Base-by-base conservation (phyloP, 2,113 vertebrate genomes). In the Dasyurus viverrinus region DNA sequence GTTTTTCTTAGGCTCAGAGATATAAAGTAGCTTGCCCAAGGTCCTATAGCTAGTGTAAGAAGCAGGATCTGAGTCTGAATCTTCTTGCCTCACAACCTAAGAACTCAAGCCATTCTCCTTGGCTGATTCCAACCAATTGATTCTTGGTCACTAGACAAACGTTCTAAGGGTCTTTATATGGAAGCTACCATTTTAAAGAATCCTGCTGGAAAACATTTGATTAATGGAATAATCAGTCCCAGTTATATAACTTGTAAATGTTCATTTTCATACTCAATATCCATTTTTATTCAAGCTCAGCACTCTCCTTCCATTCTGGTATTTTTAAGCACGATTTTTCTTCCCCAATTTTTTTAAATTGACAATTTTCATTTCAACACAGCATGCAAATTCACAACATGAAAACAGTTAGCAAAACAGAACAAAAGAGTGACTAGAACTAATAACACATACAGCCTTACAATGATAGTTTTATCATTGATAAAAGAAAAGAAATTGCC, bases 261-360 rank as follows among this genome's bases (percentile, higher is more conserved):
- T 42, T 52, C 25, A 9, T 90, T 96, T 91, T 94, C 53, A 30
- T 54, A 54, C n/a, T 36, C 16, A 84, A 2, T 57, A 93, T 54
- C 52, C 7, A 30, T 68, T 94, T 94, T 84, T 94, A 27, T 57
- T 95, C 90, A 36, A 2, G 30, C 26, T 25, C 8, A 47, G 24
- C 50, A 94, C 42, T 54, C 93, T 94, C 94, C 84, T 54, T 60
- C 89, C 91, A 84, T 91, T n/a, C 2, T 94, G 54, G 94, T 92
- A 96, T 93, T 42, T 54, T 54, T 57, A 53, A 27, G 22, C 6
- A 52, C 36, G 24, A 8, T 2, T 57, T 57, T 57, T 57, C 55
- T 57, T 27, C 27, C 26, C 57, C 3, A 36, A 36, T 16, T 68
- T 68, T 68, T 68, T 68, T 14, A 68, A 68, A 68, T 36, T 68